Base-by-base conservation (phyloP, 2,797 vertebrate species). In the Crenuchus spilurus region DNA sequence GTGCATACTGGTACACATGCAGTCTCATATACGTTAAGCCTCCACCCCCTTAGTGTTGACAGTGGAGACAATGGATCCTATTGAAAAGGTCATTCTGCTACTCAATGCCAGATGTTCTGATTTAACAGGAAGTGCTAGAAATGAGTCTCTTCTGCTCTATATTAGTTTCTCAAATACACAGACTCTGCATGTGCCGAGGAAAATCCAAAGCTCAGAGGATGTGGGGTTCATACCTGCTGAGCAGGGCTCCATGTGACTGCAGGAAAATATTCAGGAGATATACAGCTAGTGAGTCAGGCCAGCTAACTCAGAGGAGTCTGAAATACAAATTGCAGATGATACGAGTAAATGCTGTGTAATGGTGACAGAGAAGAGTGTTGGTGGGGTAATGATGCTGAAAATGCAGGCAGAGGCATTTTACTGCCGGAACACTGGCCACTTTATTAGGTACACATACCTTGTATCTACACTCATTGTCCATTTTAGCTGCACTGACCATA, bases 41-140 rank as follows among this genome's bases (percentile, higher is more conserved):
- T n/a, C n/a, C n/a, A n/a, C n/a, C 84, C 83, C 82, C 66, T n/a
- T 65, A 62, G 82, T 74, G 85, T 48, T 85, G 84, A 88, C 86
- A 85, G 79, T 35, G 55, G 44, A 78, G 70, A 92, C 88, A 90
- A 91, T 85, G 84, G 75, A 77, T 76, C 77, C 83, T 87, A 89
- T 88, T 92, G 87, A 91, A 79, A 6, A 76, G 70, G 78, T 84
- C 52, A 51, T 73, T 79, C 81, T 79, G 80, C 78, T 77, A 76
- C 77, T 24, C 35, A 70, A 18, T 66, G 65, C 83, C 92, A 91
- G 89, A 92, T 91, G 92, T 87, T 92, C 66, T 70, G 77, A 82
- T 84, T 92, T 88, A 90, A 83, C 69, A 72, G 86, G 74, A 84
- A 84, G 84, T 84, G 91, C 86, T 83, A 87, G 88, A 85, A 86